Percentiles rank a stretch among this genome's conserved stretches.
Evolutionary conservation across 1,140 invertebrate genomes (phyloP).

Genomic region (Druon quercuslanigerum): DNA sequence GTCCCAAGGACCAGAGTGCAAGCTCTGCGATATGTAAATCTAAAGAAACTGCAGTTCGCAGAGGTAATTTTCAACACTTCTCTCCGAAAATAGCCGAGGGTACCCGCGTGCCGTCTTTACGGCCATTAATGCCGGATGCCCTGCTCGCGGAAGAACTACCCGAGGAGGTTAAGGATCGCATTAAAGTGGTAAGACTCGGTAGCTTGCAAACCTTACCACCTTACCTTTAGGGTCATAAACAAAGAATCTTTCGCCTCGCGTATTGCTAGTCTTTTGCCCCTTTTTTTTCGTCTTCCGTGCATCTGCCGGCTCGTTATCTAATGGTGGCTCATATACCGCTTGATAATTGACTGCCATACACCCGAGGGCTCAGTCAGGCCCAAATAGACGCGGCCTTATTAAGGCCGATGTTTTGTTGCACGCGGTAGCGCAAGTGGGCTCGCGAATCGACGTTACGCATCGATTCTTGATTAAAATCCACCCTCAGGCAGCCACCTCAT

Average conservation of each 20-base stretch:
- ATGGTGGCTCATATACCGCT: conserved; percentile 67
- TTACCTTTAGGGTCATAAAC: conserved; percentile 45
- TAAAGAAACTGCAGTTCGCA: background rate
- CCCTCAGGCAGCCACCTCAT: conserved; percentile 68
- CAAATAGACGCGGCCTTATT: conserved; percentile 67
- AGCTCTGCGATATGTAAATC: conserved; percentile 4
- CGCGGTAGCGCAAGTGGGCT: conserved; percentile 55
- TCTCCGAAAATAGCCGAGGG: conserved; percentile 24
- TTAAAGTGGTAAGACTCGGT: conserved; percentile 10
- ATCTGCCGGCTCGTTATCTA: conserved; percentile 74
- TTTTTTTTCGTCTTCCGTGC: conserved; percentile 43
- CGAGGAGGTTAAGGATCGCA: conserved; percentile 26
- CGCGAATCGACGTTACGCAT: conserved; percentile 64
- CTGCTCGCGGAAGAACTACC: conserved; percentile 13
- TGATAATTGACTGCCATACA: conserved; percentile 70
- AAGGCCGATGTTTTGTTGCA: conserved; percentile 59
- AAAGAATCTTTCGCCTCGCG: conserved; percentile 43
- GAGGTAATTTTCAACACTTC: conserved; percentile 30
- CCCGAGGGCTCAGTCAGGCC: conserved; percentile 58
- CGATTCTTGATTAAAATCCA: conserved; percentile 71
- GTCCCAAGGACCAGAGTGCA: background rate
- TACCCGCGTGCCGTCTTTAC: conserved; percentile 30
- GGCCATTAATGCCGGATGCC: conserved; percentile 24
- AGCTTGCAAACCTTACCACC: conserved; percentile 7
- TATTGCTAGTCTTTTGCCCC: conserved; percentile 31